Evolutionary conservation across 2,113 vertebrate genomes (phyloP), one percentile per base, ranked within the genome.

Genomic region (Stegastes partitus): DNA sequence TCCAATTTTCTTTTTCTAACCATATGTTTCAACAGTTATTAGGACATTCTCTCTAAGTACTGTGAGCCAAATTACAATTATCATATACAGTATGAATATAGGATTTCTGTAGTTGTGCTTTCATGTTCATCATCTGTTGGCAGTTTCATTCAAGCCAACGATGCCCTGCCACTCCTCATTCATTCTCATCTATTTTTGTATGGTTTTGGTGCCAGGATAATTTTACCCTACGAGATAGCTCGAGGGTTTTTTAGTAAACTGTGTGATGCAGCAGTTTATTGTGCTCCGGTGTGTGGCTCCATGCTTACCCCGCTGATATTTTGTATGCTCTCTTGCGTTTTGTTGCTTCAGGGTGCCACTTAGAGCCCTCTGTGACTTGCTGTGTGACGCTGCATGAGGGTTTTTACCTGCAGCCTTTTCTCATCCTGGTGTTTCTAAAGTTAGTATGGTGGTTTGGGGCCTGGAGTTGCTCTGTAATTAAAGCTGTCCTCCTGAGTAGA

Each of bases 381-480:
- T 72, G 76, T 77, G 65, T 76, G 49, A 37, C 68, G 58, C 54
- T 65, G 2, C 22, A 56, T 68, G 70, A 57, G 56, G 28, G 49
- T 55, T 79, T n/a, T 57, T 50, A 22, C 76, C 69, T 56, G 1
- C 23, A 25, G 65, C 61, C 18, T 62, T 34, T 10, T 73, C 22
- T n/a, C 62, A 34, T 11, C 39, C 9, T 34, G 53, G 39, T 71
- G 49, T 76, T 62, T 82, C 68, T 84, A 78, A 73, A 85, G 74
- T 90, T 77, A 82, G 79, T 47, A 11, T 53, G 73, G 11, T 25
- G 69, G 73, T 82, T 57, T 71, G 76, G 64, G 55, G 61, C 57
- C 71, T 67, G 51, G 62, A 70, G 68, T 77, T 74, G 50, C 8
- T 5, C 47, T 79, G 79, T 87, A 90, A 91, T 90, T 91, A 91